phyloP scores from a whole-genome alignment of 2,797 vertebrate species.

The Thaleichthys pacificus region DNA sequence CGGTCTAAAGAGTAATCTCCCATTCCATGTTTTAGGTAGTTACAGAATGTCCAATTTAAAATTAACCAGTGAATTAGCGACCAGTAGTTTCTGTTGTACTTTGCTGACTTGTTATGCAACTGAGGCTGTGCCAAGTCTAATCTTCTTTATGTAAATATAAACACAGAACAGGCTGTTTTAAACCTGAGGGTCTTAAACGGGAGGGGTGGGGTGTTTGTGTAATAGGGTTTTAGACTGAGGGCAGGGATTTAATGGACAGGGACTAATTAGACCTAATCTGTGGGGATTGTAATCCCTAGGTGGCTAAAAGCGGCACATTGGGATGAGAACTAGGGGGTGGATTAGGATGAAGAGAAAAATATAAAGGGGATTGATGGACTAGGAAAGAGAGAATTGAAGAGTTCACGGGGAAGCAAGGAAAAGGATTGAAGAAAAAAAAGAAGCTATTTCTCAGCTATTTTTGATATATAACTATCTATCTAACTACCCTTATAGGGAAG shows the following conservation, averaged over 20 bases:
- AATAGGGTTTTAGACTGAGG: conserved; percentile 6
- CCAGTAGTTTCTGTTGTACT: not conserved
- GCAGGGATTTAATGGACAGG: not conserved
- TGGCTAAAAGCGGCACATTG: no score
- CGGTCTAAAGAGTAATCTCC: not conserved
- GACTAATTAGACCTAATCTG: conserved; percentile 16
- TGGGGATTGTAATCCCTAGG: conserved; percentile 9
- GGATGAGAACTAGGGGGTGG: not conserved
- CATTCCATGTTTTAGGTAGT: not conserved
- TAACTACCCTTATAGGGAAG: no score
- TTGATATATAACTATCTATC: no score
- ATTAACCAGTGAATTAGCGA: not conserved
- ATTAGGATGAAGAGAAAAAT: not conserved
- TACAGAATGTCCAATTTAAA: not conserved
- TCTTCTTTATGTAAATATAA: conserved; percentile 48
- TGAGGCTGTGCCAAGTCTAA: conserved; percentile 32
- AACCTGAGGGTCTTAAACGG: not conserved
- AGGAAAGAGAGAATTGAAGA: not conserved
- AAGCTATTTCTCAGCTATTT: no score
- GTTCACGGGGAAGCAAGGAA: not conserved
- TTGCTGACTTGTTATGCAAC: conserved; percentile 11
- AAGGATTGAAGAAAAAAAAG: not conserved
- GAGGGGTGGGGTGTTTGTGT: conserved; percentile 6
- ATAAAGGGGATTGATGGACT: not conserved
- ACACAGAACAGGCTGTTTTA: conserved; percentile 16